A percentile compares a stretch with the other conserved stretches of the same genome.
Conservation (phyloP, 2,888 invertebrate species). For the Ichneumoninae sp. region DNA sequence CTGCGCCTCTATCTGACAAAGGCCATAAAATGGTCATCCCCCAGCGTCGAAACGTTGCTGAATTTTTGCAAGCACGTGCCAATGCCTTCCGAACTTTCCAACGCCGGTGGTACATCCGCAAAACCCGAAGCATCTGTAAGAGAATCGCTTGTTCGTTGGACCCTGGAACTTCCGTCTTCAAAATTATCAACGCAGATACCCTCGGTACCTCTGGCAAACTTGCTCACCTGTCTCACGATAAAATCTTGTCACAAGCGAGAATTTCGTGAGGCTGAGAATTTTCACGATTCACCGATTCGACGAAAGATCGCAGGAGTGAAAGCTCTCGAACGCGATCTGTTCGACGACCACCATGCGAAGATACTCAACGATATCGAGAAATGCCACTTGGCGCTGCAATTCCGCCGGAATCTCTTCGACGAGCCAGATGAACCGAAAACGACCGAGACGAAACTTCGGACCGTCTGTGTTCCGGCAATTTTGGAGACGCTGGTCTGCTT, state of each 20-base stretch:
- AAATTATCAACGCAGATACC: slow-evolving; percentile 67
- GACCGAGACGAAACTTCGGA: slow-evolving; percentile 52
- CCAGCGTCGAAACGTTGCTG: slow-evolving; percentile 82
- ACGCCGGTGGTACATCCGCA: slow-evolving; percentile 67
- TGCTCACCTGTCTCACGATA: slow-evolving; percentile 74
- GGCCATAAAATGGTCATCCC: slow-evolving; percentile 80
- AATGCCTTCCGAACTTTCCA: slow-evolving; percentile 75
- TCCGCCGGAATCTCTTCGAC: slow-evolving; percentile 56
- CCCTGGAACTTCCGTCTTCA: slow-evolving; percentile 73
- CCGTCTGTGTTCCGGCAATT: slow-evolving; percentile 62
- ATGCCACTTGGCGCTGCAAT: slow-evolving; percentile 73
- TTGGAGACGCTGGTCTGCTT: slow-evolving; percentile 65
- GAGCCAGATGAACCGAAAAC: slow-evolving; percentile 64
- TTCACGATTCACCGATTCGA: slow-evolving; percentile 28
- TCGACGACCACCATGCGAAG: slow-evolving; percentile 65
- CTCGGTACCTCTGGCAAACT: slow-evolving; percentile 74
- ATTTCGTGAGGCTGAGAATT: slow-evolving; percentile 39
- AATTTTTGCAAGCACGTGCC: slow-evolving; percentile 79
- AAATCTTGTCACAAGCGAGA: slow-evolving; percentile 71
- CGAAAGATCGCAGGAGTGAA: background rate
- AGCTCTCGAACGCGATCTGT: slow-evolving; percentile 47
- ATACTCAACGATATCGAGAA: slow-evolving; percentile 70
- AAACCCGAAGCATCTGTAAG: slow-evolving; percentile 72
- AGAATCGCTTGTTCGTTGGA: slow-evolving; percentile 75
- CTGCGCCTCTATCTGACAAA: slow-evolving; percentile 83